Base-by-base conservation (phyloP, 1,140 invertebrate genomes). In the Trypoxylus dichotomus region DNA sequence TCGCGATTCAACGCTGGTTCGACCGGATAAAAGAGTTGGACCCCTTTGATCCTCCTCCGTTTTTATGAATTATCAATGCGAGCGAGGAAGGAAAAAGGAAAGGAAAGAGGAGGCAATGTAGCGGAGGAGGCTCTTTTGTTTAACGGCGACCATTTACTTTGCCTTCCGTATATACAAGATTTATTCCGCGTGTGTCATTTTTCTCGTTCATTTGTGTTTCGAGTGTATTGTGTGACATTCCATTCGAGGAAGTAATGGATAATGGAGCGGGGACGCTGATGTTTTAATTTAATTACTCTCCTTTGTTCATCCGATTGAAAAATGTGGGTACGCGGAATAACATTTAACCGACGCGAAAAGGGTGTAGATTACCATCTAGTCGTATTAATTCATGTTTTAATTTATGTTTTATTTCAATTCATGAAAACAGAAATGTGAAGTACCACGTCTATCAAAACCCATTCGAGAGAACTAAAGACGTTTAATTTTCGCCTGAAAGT, bases 1-100 rank as follows among this genome's bases (percentile, higher is more conserved):
- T 68, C 60, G 60, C 60, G 60, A 68, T 68, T 68, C 60, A 68
- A 68, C 60, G 60, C 60, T 27, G 60, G 19, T 8, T 68, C 60
- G 32, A n/a, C 15, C 15, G 60, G 24, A 24, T 24, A 68, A 68
- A 68, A 68, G 60, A 68, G 60, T 68, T 68, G 60, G 60, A 7
- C 2, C 60, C 60, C 60, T 68, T 68, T 68, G 60, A 68, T 68
- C 60, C 60, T 10, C 60, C 60, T 25, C 47, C 47, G 47, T 54
- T 68, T 68, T 68, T 68, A 68, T 68, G 25, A 68, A 68, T 68
- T 68, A 68, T 68, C 60, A 68, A 68, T 68, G 25, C 21, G 60
- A 68, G 24, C 21, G 60, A 10, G 27, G 27, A 68, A 68, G 60
- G 27, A 29, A 11, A 68, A 68, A 29, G 5, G 24, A 58, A 58